These are phyloP conservation scores for Philereme transversata DNA, from an alignment of 2,888 invertebrate genomes.

Conservation along the genomic window DNA sequence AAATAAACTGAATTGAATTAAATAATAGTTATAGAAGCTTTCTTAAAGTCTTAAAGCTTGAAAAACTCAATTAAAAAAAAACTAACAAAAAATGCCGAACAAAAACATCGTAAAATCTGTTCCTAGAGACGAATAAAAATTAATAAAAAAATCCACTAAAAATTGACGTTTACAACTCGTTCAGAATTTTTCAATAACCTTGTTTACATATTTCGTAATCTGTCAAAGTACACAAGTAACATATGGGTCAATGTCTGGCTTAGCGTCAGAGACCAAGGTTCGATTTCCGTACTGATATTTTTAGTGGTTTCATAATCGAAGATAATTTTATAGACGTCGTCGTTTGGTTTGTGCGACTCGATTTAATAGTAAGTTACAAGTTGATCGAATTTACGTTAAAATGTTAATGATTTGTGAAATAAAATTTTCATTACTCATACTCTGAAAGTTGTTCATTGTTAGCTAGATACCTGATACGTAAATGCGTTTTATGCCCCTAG, in stretches of 20 bases:
- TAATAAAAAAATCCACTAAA: too few species aligned
- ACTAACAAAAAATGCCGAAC: neutral
- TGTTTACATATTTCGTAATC: constrained; percentile 13
- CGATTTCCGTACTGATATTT: constrained; percentile 35
- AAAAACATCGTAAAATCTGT: neutral
- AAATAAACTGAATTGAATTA: too few species aligned
- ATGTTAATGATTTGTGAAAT: too few species aligned
- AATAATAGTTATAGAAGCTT: too few species aligned
- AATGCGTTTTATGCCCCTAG: too few species aligned
- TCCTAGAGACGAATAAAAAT: too few species aligned
- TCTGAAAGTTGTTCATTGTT: too few species aligned
- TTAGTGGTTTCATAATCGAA: constrained; percentile 27
- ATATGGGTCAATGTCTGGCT: constrained; percentile 52
- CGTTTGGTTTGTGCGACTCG: neutral
- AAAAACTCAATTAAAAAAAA: too few species aligned
- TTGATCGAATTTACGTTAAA: too few species aligned
- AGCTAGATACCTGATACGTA: too few species aligned
- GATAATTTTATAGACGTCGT: neutral
- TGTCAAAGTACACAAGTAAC: constrained; percentile 26
- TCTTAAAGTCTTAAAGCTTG: too few species aligned
- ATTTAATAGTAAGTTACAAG: neutral
- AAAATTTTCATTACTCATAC: too few species aligned
- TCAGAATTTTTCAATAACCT: constrained; percentile 11
- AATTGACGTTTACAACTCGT: constrained; percentile 5
- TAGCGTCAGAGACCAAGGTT: constrained; percentile 50